These are phyloP conservation scores for Pseudopipra pipra DNA, from an alignment of 2,113 vertebrate species.

Conservation along the genomic window DNA sequence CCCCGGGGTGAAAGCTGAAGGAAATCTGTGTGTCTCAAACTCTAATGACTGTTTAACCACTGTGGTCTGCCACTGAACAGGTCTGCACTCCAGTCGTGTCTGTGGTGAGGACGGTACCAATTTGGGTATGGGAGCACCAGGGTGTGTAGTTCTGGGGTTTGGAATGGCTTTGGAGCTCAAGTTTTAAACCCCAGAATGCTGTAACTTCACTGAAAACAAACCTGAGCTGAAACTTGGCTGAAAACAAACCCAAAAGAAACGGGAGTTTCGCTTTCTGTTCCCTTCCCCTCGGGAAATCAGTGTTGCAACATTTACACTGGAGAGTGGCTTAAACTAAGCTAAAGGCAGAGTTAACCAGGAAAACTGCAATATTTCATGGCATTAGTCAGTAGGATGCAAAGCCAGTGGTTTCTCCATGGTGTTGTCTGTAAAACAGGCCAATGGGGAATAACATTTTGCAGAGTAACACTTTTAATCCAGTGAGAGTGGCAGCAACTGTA, in stretches of 20 bases:
- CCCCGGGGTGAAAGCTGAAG: background rate
- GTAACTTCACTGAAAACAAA: background rate
- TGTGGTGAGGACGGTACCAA: background rate
- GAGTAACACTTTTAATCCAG: background rate
- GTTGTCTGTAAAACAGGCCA: background rate
- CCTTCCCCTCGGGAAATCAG: background rate
- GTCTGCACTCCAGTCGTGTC: background rate
- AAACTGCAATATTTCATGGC: background rate
- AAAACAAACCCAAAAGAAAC: background rate
- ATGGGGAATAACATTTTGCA: background rate
- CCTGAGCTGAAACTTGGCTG: background rate
- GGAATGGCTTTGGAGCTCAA: background rate
- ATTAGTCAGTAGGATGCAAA: background rate
- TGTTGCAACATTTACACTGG: background rate
- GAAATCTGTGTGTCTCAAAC: background rate
- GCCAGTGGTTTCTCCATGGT: fast-evolving
- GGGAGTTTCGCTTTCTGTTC: background rate
- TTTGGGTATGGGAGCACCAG: background rate
- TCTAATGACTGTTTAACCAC: background rate
- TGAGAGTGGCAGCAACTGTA: background rate
- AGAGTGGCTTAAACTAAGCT: background rate
- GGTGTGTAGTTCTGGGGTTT: background rate
- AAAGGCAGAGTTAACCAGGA: background rate
- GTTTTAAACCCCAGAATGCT: background rate
- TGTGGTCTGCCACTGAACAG: background rate